Evolutionary conservation across 2,888 invertebrate genomes (phyloP).

Genomic region (Athripsodes cinereus): DNA sequence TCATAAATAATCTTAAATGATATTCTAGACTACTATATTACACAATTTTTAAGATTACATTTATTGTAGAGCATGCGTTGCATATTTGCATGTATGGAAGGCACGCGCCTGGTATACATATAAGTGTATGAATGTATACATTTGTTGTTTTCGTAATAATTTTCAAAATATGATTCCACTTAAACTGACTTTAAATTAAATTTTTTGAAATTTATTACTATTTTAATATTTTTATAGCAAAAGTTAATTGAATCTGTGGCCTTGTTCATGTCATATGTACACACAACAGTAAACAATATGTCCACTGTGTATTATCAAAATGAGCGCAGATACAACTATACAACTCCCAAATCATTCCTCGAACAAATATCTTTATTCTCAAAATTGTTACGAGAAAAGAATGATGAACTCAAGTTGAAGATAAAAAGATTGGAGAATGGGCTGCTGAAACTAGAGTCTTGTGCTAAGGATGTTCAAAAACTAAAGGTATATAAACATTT

Average conservation of each 20-base stretch:
- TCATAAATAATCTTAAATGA: too few species aligned
- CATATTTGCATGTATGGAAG: too few species aligned
- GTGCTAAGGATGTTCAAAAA: slow-evolving; percentile 79
- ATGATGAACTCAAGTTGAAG: slow-evolving; percentile 63
- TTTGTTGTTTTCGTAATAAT: neutral
- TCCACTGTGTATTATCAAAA: slow-evolving; percentile 74
- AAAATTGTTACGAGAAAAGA: slow-evolving; percentile 64
- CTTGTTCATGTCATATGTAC: slow-evolving; percentile 85
- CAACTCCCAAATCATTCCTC: slow-evolving; percentile 92
- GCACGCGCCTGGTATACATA: too few species aligned
- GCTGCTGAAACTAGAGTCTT: slow-evolving; percentile 77
- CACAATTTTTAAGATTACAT: too few species aligned
- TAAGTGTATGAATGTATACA: too few species aligned
- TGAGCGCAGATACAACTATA: slow-evolving; percentile 89
- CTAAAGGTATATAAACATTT: slow-evolving; percentile 54
- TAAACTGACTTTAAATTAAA: neutral
- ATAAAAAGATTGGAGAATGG: slow-evolving; percentile 81
- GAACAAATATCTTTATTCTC: slow-evolving; percentile 83
- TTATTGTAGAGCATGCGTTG: too few species aligned
- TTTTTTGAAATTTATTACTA: neutral
- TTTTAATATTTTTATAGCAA: slow-evolving; percentile 37
- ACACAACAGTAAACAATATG: slow-evolving; percentile 81
- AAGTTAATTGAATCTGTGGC: slow-evolving; percentile 62
- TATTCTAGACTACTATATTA: too few species aligned
- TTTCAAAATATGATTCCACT: neutral